phyloP scores from a whole-genome alignment of 2,888 invertebrate species.

The Meta bourneti region DNA sequence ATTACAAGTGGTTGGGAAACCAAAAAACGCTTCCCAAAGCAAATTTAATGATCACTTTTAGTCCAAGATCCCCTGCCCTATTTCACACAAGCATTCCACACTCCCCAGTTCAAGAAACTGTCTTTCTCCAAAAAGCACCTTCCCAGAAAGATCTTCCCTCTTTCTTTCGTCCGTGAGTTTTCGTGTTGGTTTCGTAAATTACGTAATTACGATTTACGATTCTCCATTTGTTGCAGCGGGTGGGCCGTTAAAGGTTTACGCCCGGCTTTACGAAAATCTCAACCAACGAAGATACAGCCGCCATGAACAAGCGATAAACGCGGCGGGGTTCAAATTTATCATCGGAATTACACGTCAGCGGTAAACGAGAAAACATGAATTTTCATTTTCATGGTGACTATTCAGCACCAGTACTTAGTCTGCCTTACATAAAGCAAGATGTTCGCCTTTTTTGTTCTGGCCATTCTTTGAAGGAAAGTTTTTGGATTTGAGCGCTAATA shows the following conservation, averaged over 20 bases:
- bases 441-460: constrained; percentile 12
- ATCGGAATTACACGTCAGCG: constrained; percentile 67
- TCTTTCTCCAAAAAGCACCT: neutral
- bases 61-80: neutral
- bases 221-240: constrained; percentile 55
- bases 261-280: constrained; percentile 64
- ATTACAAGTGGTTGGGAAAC: neutral
- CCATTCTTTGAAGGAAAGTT: constrained; percentile 1
- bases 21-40: neutral
- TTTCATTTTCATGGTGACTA: constrained; percentile 64
- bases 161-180: constrained; percentile 20
- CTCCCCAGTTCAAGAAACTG: constrained; percentile 1
- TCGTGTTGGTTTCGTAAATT: constrained; percentile 49
- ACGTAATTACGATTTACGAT: constrained; percentile 70
- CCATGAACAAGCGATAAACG: constrained; percentile 70
- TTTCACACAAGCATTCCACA: neutral
- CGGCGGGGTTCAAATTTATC: constrained; percentile 59
- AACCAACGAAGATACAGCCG: constrained; percentile 43
- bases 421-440: constrained; percentile 39
- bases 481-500: constrained; percentile 4
- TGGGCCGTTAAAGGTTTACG: constrained; percentile 64
- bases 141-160: neutral
- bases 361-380: constrained; percentile 68
- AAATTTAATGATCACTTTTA: neutral
- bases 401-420: constrained; percentile 21